phyloP scores from a whole-genome alignment of 2,113 vertebrate genomes.

The cat (Felis catus) region F.catus_Fca126_mat1.0 CM031414.1:102054001-102054500 shows the following conservation, averaged over 20 bases:
- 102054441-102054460: background rate
- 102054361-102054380: background rate
- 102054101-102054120: background rate
- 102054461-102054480: background rate
- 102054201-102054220: background rate
- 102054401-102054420: background rate
- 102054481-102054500: constrained; percentile 41
- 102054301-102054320: rapidly evolving
- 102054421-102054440: background rate
- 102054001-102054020: background rate
- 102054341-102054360: background rate
- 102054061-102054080: background rate
- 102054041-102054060: background rate
- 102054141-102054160: background rate
- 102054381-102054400: background rate
- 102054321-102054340: background rate
- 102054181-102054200: background rate
- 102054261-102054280: background rate
- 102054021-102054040: background rate
- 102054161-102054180: background rate
- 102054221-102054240: background rate
- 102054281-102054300: background rate
- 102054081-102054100: background rate
- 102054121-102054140: background rate
- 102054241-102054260: too few species aligned